These are phyloP conservation scores for Enteromius trimaculatus DNA, from an alignment of 2,797 vertebrate species.

Conservation along the genomic window DNA sequence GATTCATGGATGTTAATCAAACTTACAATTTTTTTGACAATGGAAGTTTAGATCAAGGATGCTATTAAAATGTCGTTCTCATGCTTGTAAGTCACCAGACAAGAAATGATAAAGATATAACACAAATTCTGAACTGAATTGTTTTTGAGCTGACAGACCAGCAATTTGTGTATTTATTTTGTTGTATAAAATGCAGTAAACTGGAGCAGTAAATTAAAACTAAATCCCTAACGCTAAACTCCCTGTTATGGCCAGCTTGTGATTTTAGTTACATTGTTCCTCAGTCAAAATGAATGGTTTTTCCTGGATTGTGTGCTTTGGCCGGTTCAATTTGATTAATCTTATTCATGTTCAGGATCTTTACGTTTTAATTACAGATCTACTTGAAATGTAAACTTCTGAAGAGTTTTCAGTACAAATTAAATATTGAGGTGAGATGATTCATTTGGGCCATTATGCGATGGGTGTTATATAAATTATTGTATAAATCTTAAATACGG, in stretches of 20 bases:
- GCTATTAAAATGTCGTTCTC: background rate
- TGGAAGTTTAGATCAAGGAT: constrained; percentile 7
- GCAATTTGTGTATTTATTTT: background rate
- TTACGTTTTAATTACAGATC: background rate
- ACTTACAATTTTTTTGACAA: background rate
- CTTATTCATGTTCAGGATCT: background rate
- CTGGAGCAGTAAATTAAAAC: background rate
- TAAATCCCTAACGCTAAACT: background rate
- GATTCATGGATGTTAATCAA: background rate
- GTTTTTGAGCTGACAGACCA: background rate
- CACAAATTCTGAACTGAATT: background rate
- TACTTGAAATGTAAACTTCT: background rate
- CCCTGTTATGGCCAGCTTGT: background rate
- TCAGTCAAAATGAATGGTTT: background rate
- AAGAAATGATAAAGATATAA: background rate
- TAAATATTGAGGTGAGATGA: background rate
- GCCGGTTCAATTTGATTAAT: background rate
- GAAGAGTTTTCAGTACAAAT: background rate
- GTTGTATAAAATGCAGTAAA: background rate
- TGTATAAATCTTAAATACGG: background rate
- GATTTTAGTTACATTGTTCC: background rate
- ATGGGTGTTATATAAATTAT: background rate
- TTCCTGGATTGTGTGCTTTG: background rate
- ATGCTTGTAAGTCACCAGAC: background rate
- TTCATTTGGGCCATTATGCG: background rate